Conservation (phyloP, 2,888 invertebrate species). For the Cartodere bifasciata region DNA sequence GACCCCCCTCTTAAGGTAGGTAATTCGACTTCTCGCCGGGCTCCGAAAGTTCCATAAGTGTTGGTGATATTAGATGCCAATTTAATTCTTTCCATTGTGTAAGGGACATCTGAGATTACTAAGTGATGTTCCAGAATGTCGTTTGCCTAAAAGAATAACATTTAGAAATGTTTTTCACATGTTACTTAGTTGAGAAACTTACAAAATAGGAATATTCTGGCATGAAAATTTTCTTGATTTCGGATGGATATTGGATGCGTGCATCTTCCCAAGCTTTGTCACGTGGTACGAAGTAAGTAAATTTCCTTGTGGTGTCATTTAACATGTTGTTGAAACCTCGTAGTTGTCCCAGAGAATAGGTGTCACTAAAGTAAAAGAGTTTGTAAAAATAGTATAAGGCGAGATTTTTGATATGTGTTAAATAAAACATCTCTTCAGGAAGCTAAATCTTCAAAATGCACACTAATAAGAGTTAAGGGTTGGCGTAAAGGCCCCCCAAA, state of each 20-base stretch:
- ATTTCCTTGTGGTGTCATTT: slow-evolving; percentile 61
- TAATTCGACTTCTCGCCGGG: slow-evolving; percentile 43
- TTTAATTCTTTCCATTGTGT: slow-evolving; percentile 68
- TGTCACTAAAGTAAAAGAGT: slow-evolving; percentile 46
- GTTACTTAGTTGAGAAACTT: slow-evolving; percentile 28
- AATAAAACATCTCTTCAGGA: too few species aligned
- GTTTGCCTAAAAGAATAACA: slow-evolving; percentile 47
- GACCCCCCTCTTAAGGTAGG: slow-evolving; percentile 57
- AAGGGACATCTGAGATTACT: slow-evolving; percentile 64
- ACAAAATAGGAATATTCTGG: slow-evolving; percentile 70
- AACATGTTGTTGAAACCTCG: slow-evolving; percentile 68
- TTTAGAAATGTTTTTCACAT: neutral
- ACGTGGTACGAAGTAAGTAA: slow-evolving; percentile 84
- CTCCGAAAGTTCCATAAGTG: slow-evolving; percentile 11
- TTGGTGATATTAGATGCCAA: slow-evolving; percentile 53
- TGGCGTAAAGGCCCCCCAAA: too few species aligned
- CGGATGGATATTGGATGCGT: slow-evolving; percentile 61
- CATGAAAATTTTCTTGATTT: slow-evolving; percentile 75
- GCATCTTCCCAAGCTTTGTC: slow-evolving; percentile 81
- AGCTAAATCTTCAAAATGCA: too few species aligned
- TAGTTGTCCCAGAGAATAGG: slow-evolving; percentile 61
- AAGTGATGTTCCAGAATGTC: slow-evolving; percentile 81
- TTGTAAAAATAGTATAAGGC: neutral
- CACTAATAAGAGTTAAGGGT: too few species aligned
- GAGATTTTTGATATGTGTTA: neutral